Conservation (phyloP, 1,140 invertebrate species). For the Mesaphorura yosii region DNA sequence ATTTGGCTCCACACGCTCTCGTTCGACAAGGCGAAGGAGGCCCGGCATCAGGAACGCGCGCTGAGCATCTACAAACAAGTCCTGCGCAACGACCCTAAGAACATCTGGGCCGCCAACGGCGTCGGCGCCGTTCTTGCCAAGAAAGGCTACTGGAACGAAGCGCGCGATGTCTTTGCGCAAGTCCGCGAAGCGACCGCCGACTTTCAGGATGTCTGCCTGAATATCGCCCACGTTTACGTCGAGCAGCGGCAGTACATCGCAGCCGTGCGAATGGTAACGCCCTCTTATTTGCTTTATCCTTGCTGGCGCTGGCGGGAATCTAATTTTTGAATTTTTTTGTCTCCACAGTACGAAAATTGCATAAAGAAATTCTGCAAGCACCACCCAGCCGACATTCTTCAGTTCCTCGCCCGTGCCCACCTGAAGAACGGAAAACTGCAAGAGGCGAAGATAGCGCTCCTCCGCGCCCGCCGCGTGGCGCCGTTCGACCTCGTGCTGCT, state of each 20-base stretch:
- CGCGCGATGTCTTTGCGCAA: slow-evolving; percentile 96
- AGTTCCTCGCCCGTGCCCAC: slow-evolving; percentile 89
- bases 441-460: slow-evolving; percentile 74
- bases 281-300: no score
- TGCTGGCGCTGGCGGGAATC: slow-evolving; percentile 13
- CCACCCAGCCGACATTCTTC: slow-evolving; percentile 85
- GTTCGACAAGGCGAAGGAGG: slow-evolving; percentile 89
- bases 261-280: slow-evolving; percentile 96
- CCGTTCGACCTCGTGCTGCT: slow-evolving; percentile 85
- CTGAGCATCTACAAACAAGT: slow-evolving; percentile 82
- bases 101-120: slow-evolving; percentile 98
- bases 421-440: slow-evolving; percentile 78
- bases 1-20: slow-evolving; percentile 96
- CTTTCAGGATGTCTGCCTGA: slow-evolving; percentile 98
- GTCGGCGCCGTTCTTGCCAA: slow-evolving; percentile 81
- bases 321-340: slow-evolving; percentile 11
- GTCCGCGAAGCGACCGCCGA: slow-evolving; percentile 96
- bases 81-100: slow-evolving; percentile 78
- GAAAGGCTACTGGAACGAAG: slow-evolving; percentile 90
- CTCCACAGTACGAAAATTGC: slow-evolving; percentile 88
- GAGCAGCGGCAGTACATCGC: slow-evolving; percentile 97
- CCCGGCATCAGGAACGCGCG: slow-evolving; percentile 87
- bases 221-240: slow-evolving; percentile 98
- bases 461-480: slow-evolving; percentile 75
- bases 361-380: slow-evolving; percentile 92